phyloP scores from a whole-genome alignment of 2,797 vertebrate species.

The Enteromius viviparus region DNA sequence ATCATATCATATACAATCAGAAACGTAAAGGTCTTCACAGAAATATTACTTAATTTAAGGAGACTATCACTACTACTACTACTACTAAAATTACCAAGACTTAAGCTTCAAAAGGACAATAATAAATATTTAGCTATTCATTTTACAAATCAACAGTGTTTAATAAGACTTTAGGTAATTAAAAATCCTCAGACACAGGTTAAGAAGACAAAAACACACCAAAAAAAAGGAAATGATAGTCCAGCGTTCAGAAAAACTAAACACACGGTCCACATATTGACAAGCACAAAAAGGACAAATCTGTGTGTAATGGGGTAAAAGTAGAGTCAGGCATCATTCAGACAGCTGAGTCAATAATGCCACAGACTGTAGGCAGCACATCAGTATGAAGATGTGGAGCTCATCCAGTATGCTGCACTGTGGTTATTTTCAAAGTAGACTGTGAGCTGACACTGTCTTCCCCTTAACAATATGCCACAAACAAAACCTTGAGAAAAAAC shows the following conservation, averaged over 20 bases:
- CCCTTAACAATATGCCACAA: not conserved
- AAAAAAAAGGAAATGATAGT: slow-evolving; percentile 1
- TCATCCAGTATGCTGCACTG: slow-evolving; percentile 8
- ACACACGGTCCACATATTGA: not conserved
- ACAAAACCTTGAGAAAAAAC: slow-evolving; percentile 24
- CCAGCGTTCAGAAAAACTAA: not conserved
- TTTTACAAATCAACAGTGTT: not conserved
- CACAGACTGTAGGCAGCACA: slow-evolving; percentile 27
- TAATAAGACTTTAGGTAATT: slow-evolving; percentile 65
- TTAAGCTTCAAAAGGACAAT: not conserved
- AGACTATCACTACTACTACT: not conserved
- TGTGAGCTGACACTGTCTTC: not conserved
- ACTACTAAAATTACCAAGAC: not conserved
- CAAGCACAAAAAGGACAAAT: slow-evolving; percentile 16
- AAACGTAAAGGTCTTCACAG: not conserved
- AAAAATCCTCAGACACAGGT: slow-evolving; percentile 80
- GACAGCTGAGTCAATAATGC: slow-evolving; percentile 13
- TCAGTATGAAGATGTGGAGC: slow-evolving; percentile 7
- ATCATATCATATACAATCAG: not conserved
- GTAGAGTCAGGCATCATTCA: slow-evolving; percentile 13
- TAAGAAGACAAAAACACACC: slow-evolving; percentile 68
- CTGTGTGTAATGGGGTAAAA: slow-evolving; percentile 10
- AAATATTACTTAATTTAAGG: not conserved
- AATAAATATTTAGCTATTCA: not conserved
- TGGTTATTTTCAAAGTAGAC: slow-evolving; percentile 2